These are phyloP conservation scores for Drosophila neonasuta DNA, from an alignment of 2,888 invertebrate genomes.

Conservation along the genomic window DNA sequence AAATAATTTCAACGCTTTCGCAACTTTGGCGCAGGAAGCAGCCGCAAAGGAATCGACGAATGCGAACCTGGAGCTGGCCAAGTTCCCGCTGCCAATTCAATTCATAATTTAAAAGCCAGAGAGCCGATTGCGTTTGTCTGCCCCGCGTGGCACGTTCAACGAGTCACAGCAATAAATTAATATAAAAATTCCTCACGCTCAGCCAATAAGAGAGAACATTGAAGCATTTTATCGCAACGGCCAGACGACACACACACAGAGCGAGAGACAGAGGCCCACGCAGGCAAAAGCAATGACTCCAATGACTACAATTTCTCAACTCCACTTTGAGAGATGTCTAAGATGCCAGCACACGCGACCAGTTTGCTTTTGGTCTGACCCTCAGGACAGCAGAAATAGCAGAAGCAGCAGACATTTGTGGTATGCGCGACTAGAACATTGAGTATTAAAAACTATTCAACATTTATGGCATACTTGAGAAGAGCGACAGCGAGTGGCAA, in stretches of 20 bases:
- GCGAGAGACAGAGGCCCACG: slow-evolving; percentile 25
- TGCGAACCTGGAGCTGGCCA: slow-evolving; percentile 25
- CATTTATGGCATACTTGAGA: slow-evolving; percentile 55
- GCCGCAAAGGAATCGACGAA: slow-evolving; percentile 35
- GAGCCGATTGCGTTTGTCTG: slow-evolving; percentile 43
- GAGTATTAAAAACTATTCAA: slow-evolving; percentile 55
- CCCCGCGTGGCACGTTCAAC: slow-evolving; percentile 19
- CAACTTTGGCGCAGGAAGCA: slow-evolving; percentile 46
- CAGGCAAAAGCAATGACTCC: neutral
- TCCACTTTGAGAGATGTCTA: slow-evolving; percentile 48
- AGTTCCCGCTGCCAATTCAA: slow-evolving; percentile 59
- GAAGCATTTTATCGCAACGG: slow-evolving; percentile 71
- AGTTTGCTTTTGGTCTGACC: slow-evolving; percentile 61
- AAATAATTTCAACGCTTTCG: slow-evolving; percentile 37
- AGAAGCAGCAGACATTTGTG: slow-evolving; percentile 47
- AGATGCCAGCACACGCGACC: slow-evolving; percentile 67
- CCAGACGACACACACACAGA: slow-evolving; percentile 43
- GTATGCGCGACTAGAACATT: slow-evolving; percentile 61
- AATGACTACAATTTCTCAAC: neutral
- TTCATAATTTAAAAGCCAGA: slow-evolving; percentile 71
- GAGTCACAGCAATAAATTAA: slow-evolving; percentile 74
- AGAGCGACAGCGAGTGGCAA: slow-evolving; percentile 1
- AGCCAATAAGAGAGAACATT: slow-evolving; percentile 77
- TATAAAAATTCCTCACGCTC: slow-evolving; percentile 80
- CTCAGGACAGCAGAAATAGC: slow-evolving; percentile 13